phyloP scores from a whole-genome alignment of 2,888 invertebrate genomes.

The Uropetala carovei region DNA sequence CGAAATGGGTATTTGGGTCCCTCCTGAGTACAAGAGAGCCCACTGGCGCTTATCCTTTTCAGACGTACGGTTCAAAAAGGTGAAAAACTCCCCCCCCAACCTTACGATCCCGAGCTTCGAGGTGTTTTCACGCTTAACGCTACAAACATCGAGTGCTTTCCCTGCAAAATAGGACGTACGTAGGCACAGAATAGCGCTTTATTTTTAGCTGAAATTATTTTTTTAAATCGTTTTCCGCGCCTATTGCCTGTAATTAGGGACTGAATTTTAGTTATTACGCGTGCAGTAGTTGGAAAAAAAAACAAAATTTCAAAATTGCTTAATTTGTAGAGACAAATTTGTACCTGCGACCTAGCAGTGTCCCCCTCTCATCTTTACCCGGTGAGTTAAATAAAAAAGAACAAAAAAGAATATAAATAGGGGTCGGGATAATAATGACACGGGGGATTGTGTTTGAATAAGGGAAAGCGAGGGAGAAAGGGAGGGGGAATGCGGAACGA shows the following conservation, averaged over 20 bases:
- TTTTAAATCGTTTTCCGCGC: too few relatives aligned
- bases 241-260: too few relatives aligned
- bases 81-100: background rate
- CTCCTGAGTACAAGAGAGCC: background rate
- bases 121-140: background rate
- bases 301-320: too few relatives aligned
- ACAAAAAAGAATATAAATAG: background rate
- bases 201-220: too few relatives aligned
- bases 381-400: too few relatives aligned
- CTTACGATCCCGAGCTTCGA: background rate
- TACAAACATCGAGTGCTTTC: background rate
- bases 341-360: too few relatives aligned
- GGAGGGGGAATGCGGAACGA: background rate
- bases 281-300: too few relatives aligned
- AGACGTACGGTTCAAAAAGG: background rate
- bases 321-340: too few relatives aligned
- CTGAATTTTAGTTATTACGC: too few relatives aligned
- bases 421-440: slow-evolving; percentile 3
- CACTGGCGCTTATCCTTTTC: background rate
- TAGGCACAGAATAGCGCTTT: background rate
- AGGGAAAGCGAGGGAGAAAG: background rate
- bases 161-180: background rate
- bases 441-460: slow-evolving; percentile 39
- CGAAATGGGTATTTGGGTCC: slow-evolving; percentile 48
- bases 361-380: too few relatives aligned